These are phyloP conservation scores for Hylia prasina DNA, from an alignment of 2,113 vertebrate genomes.

Conservation along the genomic window DNA sequence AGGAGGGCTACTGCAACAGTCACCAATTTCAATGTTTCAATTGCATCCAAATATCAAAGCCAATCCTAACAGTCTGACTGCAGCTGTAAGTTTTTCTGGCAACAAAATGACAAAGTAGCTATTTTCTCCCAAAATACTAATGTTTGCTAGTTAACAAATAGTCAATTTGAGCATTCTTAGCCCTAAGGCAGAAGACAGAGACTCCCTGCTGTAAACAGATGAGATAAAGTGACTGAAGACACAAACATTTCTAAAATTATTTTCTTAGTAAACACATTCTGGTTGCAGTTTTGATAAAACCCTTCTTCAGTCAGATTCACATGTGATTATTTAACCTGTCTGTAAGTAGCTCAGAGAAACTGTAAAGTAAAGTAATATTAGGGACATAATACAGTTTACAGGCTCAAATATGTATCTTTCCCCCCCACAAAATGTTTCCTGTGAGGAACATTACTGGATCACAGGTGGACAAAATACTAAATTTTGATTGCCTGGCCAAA, in stretches of 20 bases:
- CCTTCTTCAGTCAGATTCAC: background rate
- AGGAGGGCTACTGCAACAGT: background rate
- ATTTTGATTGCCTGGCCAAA: slow-evolving; percentile 67
- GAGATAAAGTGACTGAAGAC: background rate
- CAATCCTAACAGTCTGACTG: background rate
- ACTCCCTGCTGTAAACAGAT: background rate
- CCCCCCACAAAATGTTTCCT: slow-evolving; percentile 62
- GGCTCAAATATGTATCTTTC: slow-evolving; percentile 57
- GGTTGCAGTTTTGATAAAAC: background rate
- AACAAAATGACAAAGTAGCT: background rate
- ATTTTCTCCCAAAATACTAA: background rate
- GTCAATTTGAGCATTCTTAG: background rate
- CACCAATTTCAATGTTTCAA: background rate
- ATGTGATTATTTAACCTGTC: slow-evolving; percentile 25
- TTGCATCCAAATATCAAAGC: background rate
- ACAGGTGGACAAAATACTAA: slow-evolving; percentile 73
- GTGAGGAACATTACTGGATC: slow-evolving; percentile 65
- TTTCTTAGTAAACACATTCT: background rate
- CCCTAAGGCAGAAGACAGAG: background rate
- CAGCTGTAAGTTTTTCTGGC: background rate
- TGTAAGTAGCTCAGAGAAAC: slow-evolving; percentile 18
- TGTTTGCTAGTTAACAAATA: background rate
- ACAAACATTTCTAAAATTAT: background rate
- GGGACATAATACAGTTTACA: slow-evolving; percentile 31
- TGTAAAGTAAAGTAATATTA: background rate